Base-by-base conservation (phyloP, 2,113 vertebrate species). In the Fregetta grallaria region DNA sequence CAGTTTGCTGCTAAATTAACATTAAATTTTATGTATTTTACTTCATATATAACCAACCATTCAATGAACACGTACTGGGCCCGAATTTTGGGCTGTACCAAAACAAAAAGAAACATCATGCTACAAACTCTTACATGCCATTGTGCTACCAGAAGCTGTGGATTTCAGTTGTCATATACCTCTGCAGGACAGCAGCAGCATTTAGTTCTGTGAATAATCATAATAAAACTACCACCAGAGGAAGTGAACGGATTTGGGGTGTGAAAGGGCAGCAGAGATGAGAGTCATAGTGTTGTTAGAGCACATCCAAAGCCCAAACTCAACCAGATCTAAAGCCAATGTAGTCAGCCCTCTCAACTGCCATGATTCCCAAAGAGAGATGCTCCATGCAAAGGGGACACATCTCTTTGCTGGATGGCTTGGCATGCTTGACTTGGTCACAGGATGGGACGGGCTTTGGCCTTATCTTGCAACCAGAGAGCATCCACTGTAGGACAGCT, bases 341-440 rank as follows among this genome's bases (percentile, higher is more conserved):
- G 30, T 14, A 38, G n/a, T 56, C 61, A 92, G 32, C 34, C n/a
- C 70, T 44, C 49, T 62, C 62, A 49, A 13, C 25, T 32, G 9
- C 55, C 47, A 6, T 0, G 10, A n/a, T 38, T 25, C 29, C 23
- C 25, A 36, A 52, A 23, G 16, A 45, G 10, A 15, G 34, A 68
- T 29, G 61, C 36, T 56, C 52, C 47, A 18, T 5, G 38, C 15
- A 56, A 21, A 26, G 34, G n/a, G 19, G 13, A 55, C 42, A 56
- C 0, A 0, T 1, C 4, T 25, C 58, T 79, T 47, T 26, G 36
- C 53, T 58, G 13, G 2, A 21, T 20, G 44, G 49, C 36, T 44
- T 40, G n/a, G 26, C 47, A 30, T 6, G 14, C 55, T 42, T n/a
- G 52, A 8, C 38, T 3, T 36, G 67, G 38, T 25, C n/a, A 58